Evolutionary conservation across 1,140 invertebrate species (phyloP).

Genomic region (Caenorhabditis briggsae): DNA sequence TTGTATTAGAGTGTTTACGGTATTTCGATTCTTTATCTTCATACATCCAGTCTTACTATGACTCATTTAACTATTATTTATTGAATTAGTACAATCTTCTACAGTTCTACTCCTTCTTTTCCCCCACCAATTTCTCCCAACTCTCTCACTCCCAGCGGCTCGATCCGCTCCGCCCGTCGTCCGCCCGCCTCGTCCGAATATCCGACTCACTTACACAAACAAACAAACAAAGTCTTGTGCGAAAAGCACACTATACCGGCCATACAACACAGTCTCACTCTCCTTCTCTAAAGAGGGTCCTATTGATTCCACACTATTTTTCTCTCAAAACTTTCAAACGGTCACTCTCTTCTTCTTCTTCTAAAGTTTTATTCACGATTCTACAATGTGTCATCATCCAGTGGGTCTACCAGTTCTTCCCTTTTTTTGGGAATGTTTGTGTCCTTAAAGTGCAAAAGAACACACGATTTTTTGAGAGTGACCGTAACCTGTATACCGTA

Average conservation of each 20-base stretch:
- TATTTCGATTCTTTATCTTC: no score
- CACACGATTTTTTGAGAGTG: slow-evolving; percentile 19
- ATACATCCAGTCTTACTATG: no score
- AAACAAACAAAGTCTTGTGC: slow-evolving; percentile 52
- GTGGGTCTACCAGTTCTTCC: slow-evolving; percentile 37
- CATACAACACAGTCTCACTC: not conserved
- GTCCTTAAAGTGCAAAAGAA: slow-evolving; percentile 12
- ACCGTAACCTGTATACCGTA: slow-evolving; percentile 32
- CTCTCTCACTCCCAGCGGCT: not conserved
- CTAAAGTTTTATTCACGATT: slow-evolving; percentile 48
- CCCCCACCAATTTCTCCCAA: not conserved
- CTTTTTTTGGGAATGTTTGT: slow-evolving; percentile 9
- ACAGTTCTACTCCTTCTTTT: not conserved
- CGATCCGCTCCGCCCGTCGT: not conserved
- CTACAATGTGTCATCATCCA: slow-evolving; percentile 25
- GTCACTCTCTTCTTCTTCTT: slow-evolving; percentile 24
- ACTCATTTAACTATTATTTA: no score
- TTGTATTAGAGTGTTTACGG: no score
- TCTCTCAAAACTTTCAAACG: slow-evolving; percentile 4
- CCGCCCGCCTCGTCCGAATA: slow-evolving; percentile 34
- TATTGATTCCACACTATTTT: slow-evolving; percentile 9
- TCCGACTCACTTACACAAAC: slow-evolving; percentile 56
- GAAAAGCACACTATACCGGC: slow-evolving; percentile 52
- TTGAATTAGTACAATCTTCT: no score
- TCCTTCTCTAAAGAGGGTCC: not conserved